Evolutionary conservation across 1,140 invertebrate species (phyloP).

Genomic region (Vollenhovia emeryi): DNA sequence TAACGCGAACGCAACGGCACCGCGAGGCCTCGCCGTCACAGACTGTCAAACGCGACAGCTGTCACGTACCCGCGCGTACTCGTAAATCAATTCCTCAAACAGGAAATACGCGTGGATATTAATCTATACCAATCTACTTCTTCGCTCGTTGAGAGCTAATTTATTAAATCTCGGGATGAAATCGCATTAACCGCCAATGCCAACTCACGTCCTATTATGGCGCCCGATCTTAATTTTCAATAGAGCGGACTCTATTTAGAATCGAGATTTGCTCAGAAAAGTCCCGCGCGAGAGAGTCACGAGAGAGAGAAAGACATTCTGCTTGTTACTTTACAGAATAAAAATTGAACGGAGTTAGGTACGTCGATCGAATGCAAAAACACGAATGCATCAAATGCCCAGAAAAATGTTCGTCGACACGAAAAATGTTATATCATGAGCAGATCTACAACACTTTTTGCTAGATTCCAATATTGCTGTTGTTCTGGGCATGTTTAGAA

Average conservation of each 20-base stretch:
- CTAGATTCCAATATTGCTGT: background rate
- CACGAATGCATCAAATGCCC: background rate
- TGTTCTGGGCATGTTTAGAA: background rate
- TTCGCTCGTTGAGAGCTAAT: background rate
- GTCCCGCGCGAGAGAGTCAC: background rate
- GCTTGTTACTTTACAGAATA: background rate
- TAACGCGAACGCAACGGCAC: slow-evolving; percentile 4
- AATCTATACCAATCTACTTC: background rate
- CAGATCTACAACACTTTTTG: background rate
- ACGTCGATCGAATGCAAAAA: background rate
- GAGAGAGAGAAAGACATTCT: background rate
- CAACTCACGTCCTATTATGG: background rate
- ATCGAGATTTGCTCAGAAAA: background rate
- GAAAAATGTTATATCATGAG: background rate
- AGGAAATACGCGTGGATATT: background rate
- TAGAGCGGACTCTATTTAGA: background rate
- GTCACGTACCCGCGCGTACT: background rate
- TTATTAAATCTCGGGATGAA: background rate
- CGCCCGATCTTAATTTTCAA: background rate
- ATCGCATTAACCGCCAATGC: background rate
- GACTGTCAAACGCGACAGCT: background rate
- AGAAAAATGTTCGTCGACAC: background rate
- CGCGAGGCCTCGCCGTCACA: background rate
- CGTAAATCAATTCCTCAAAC: background rate
- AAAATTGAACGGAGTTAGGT: background rate